Base-by-base conservation (phyloP, 2,113 vertebrate genomes). In the Sebastes schlegelii region DNA sequence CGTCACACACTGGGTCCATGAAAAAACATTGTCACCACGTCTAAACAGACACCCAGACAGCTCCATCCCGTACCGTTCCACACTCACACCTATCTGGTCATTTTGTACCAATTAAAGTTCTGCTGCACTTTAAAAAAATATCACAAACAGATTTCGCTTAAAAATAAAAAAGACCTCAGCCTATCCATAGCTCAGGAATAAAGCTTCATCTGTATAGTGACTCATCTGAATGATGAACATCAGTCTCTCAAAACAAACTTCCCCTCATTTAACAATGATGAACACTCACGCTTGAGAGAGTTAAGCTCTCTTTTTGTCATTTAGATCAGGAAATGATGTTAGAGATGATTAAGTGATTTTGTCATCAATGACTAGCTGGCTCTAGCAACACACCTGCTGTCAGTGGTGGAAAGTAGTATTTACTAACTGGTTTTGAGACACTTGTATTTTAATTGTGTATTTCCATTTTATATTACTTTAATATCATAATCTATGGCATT, bases 241-340 rank as follows among this genome's bases (percentile, higher is more conserved):
- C 7, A 43, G 43, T 74, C 55, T 52, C 16, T 84, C 34, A 60
- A 72, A 84, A 80, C 48, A 70, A 84, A 75, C 62, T 61, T 75
- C n/a, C 43, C 43, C 83, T 75, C n/a, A 19, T 49, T 71, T 43
- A 84, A 87, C 52, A 90, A 62, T 76, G 68, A 83, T 21, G 49
- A 61, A 17, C 63, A 66, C 11, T 54, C 62, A 71, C 51, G n/a
- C 21, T 77, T 65, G 69, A 6, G 43, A 60, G 34, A 67, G n/a
- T 80, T 12, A 40, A 57, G 8, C 49, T 58, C 34, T 19, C 49
- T 45, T n/a, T 63, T 79, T 77, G 64, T 82, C 58, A 16, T 55
- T 72, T 6, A 52, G 70, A 26, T 77, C 8, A 0, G 74, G 40
- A 74, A 60, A 73, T 83, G 46, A 78, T 42, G 48, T 57, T 0